Evolutionary conservation across 2,113 vertebrate genomes (phyloP).

Genomic region (Echinops telfairi): DNA sequence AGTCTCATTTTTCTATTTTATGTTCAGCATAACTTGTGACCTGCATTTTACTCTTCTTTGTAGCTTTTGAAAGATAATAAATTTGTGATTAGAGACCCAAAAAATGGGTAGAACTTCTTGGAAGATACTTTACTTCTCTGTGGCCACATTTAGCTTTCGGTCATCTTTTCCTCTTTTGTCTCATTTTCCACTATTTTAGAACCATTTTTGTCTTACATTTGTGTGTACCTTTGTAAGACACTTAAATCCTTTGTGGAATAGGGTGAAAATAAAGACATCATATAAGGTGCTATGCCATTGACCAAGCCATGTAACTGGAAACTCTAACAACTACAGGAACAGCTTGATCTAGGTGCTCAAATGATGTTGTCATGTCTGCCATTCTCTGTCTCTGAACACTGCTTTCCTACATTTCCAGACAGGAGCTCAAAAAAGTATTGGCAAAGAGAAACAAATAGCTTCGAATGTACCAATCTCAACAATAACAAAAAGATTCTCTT

Average conservation of each 20-base stretch:
- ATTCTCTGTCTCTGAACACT: neutral
- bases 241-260: conserved; percentile 10
- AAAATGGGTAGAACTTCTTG: neutral
- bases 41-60: neutral
- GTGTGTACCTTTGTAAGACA: neutral
- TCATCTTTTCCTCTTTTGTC: neutral
- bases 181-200: neutral
- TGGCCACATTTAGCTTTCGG: neutral
- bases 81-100: neutral
- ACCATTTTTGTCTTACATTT: neutral
- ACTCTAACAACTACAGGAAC: neutral
- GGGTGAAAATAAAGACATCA: neutral
- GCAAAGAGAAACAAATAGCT: neutral
- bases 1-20: neutral
- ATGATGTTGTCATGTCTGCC: neutral
- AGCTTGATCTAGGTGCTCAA: neutral
- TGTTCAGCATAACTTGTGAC: neutral
- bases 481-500: neutral
- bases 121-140: neutral
- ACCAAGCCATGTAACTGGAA: neutral
- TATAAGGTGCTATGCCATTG: neutral
- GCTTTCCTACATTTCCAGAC: neutral
- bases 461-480: neutral
- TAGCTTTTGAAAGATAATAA: conserved; percentile 29
- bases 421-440: neutral